phyloP scores from a whole-genome alignment of 1,140 invertebrate genomes.

The Fopius arisanus region DNA sequence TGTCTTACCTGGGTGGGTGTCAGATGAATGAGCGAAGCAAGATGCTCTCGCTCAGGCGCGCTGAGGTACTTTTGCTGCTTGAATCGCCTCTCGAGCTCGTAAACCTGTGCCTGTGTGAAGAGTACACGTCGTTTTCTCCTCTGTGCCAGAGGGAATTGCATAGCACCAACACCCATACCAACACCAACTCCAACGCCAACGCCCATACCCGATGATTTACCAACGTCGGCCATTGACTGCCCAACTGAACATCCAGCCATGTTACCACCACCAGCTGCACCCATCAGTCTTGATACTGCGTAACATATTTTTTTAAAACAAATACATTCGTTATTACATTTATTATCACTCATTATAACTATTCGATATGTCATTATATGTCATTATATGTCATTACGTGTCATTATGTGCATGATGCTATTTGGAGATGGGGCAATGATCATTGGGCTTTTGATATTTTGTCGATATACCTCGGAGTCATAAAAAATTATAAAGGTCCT shows the following conservation, averaged over 20 bases:
- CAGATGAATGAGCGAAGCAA: slow-evolving; percentile 91
- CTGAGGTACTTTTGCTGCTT: slow-evolving; percentile 96
- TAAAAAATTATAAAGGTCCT: too few relatives aligned
- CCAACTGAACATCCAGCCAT: slow-evolving; percentile 70
- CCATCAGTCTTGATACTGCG: slow-evolving; percentile 90
- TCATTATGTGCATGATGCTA: too few relatives aligned
- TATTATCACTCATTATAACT: too few relatives aligned
- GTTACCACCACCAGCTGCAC: slow-evolving; percentile 72
- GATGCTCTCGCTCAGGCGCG: slow-evolving; percentile 94
- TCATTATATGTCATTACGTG: too few relatives aligned
- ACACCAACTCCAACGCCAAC: slow-evolving; percentile 72
- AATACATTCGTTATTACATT: slow-evolving; percentile 24
- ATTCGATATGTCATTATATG: too few relatives aligned
- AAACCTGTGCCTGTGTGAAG: slow-evolving; percentile 98
- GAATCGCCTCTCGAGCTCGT: slow-evolving; percentile 96
- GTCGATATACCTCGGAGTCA: too few relatives aligned
- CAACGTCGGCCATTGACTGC: slow-evolving; percentile 87
- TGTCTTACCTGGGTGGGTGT: slow-evolving; percentile 91
- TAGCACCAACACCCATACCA: slow-evolving; percentile 82
- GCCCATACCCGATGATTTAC: slow-evolving; percentile 70
- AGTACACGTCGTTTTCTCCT: slow-evolving; percentile 94
- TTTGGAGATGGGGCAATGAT: too few relatives aligned
- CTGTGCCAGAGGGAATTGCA: slow-evolving; percentile 91
- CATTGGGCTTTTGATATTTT: too few relatives aligned
- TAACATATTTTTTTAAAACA: slow-evolving; percentile 54